These are phyloP conservation scores for Hartigia nigra DNA, from an alignment of 2,888 invertebrate species.

Conservation along the genomic window DNA sequence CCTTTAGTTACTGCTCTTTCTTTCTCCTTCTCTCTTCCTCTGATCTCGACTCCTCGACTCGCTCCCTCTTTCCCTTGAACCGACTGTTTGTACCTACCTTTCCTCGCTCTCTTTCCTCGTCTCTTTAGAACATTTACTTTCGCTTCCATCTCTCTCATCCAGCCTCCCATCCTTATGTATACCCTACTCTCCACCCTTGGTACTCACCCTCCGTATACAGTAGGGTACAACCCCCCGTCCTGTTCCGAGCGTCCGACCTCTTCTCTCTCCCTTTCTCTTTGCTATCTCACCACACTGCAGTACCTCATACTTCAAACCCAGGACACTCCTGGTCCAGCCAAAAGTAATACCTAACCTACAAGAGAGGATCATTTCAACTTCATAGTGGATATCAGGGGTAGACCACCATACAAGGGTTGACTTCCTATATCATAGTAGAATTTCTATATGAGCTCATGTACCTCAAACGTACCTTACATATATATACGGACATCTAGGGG, in stretches of 20 bases:
- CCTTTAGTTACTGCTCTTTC: neutral
- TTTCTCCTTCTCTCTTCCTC: neutral
- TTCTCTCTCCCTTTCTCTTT: neutral
- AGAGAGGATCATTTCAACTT: neutral
- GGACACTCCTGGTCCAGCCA: neutral
- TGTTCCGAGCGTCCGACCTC: neutral
- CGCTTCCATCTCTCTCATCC: neutral
- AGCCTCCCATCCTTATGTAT: neutral
- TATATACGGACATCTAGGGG: conserved; percentile 1
- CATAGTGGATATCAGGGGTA: neutral
- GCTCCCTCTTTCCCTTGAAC: conserved; percentile 8
- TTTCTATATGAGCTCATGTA: neutral
- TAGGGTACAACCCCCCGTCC: neutral
- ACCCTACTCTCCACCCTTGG: neutral
- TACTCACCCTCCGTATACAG: neutral
- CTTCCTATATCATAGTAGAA: neutral
- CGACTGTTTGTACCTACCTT: neutral
- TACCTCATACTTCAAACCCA: neutral
- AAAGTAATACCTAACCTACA: neutral
- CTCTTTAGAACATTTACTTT: neutral
- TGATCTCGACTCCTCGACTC: neutral
- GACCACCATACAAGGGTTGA: neutral
- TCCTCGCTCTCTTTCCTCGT: neutral
- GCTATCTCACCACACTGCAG: neutral
- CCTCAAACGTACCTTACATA: neutral